Percentiles rank a stretch among this genome's conserved stretches.
Evolutionary conservation across 1,140 invertebrate genomes (phyloP).

Genomic region (Dreissena polymorpha): DNA sequence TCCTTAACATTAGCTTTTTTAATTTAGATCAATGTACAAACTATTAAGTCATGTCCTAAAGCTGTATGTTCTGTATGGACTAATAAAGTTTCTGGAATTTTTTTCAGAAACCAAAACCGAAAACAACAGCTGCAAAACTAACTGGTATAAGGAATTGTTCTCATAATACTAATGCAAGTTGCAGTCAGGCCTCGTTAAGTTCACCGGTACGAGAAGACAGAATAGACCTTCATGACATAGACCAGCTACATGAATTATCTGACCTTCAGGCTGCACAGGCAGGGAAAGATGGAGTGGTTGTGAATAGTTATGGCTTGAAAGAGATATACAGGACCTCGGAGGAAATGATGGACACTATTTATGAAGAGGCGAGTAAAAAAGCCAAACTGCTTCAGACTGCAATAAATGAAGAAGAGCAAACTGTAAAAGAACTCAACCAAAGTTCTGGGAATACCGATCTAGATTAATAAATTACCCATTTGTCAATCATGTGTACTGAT

Average conservation of each 20-base stretch:
- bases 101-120: slow-evolving; percentile 36
- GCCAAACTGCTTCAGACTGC: not conserved
- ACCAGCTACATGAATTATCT: slow-evolving; percentile 13
- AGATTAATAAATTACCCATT: too few species aligned
- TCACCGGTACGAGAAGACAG: slow-evolving; percentile 24
- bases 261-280: not conserved
- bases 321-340: not conserved
- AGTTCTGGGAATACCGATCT: too few species aligned
- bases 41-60: not conserved
- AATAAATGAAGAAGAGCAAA: too few species aligned
- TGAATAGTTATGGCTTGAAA: not conserved
- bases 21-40: not conserved
- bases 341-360: slow-evolving; percentile 10
- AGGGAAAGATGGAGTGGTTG: not conserved
- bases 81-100: not conserved
- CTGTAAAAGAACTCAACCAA: too few species aligned
- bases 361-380: slow-evolving; percentile 6
- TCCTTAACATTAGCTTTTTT: too few species aligned
- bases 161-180: slow-evolving; percentile 1
- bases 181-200: slow-evolving; percentile 5
- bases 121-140: slow-evolving; percentile 20
- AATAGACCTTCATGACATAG: slow-evolving; percentile 30
- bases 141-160: slow-evolving; percentile 9
- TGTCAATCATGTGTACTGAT: too few species aligned
- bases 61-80: not conserved